Evolutionary conservation across 2,797 vertebrate species (phyloP), one percentile per base, ranked within the genome.

Genomic region (Malurus leucopterus): DNA sequence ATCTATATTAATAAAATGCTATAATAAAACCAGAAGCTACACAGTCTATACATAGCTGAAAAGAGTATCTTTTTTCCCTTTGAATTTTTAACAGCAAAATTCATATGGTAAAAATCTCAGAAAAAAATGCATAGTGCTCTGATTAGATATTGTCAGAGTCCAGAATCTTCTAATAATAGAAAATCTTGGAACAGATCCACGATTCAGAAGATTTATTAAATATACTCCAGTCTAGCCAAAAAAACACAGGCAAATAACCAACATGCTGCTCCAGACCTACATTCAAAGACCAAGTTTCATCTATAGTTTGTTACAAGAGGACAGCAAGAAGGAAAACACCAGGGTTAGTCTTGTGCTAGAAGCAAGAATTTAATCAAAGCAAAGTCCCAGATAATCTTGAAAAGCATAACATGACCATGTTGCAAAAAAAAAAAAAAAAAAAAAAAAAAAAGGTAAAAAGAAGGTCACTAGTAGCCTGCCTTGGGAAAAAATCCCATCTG

Each of bases 401-500:
- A 93, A 94, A 93, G 87, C 65, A 91, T 44, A 80, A 16, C 10
- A 51, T 30, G 19, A 41, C 11, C 29, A 47, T 41, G 58, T 41
- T 75, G 68, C 23, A 58, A 29, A 15, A n/a, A 40, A 89, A 70
- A 36, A 86, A 43, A 57, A 93, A 86, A 43, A 57, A 93, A 77
- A 84, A 86, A 43, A 57, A 93, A 86, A 43, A 57, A 93, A 77
- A 84, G 32, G 36, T 62, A 85, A 89, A 84, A 89, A 76, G 20
- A 81, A 90, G 77, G 88, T 91, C 77, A 84, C 40, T 51, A 34
- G 51, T 58, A 88, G 23, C 20, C 47, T 41, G 65, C 79, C 79
- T 80, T 74, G 54, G 65, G 87, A 81, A 85, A 85, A 84, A 90
- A 89, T 54, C 83, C 65, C 76, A 83, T 90, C 65, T 91, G 79